Evolutionary conservation across 2,113 vertebrate genomes (phyloP), one percentile per base, ranked within the genome.

Genomic region (Dasyprocta punctata): DNA sequence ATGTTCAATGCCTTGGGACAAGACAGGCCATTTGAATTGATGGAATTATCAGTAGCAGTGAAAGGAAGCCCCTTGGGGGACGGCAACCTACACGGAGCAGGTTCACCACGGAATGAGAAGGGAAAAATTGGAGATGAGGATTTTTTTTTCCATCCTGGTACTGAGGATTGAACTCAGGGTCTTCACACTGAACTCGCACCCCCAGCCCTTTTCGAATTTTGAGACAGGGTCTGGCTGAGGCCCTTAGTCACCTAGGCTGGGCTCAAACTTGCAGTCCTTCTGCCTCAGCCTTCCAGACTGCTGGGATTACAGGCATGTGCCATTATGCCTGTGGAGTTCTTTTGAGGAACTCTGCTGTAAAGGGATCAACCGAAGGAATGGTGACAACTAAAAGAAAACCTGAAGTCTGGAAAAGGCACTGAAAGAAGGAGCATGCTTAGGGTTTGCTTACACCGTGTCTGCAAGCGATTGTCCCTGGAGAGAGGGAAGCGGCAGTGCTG

Each of bases 21-120:
- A 77, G 38, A n/a, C 26, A 52, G 19, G 56, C 8, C 3, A 3
- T 24, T 20, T n/a, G 81, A 44, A 12, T n/a, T 8, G 49, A 5
- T 0, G 4, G 56, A 22, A 26, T 7, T 0, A 5, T 4, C 2
- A 26, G 49, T 2, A 19, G n/a, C 52, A 7, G 6, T 8, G 30
- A 54, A 36, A 30, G 60, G 26, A n/a, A 47, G 30, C 3, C 44
- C 24, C 75, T 33, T 3, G 0, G 44, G 13, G 30, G 30, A 1
- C 0, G 9, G 63, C 41, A 47, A 30, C 33, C 52, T 12, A 7
- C 52, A 2, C 5, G 73, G 54, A 33, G 38, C 0, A 4, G 38
- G 81, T 14, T 86, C 75, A 17, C 4, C 19, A 41, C 22, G 61
- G 67, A 22, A 65, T 0, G 1, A 9, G 11, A 19, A 16, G 44